Evolutionary conservation across 2,888 invertebrate species (phyloP).

Genomic region (Sarcophaga subvicina): DNA sequence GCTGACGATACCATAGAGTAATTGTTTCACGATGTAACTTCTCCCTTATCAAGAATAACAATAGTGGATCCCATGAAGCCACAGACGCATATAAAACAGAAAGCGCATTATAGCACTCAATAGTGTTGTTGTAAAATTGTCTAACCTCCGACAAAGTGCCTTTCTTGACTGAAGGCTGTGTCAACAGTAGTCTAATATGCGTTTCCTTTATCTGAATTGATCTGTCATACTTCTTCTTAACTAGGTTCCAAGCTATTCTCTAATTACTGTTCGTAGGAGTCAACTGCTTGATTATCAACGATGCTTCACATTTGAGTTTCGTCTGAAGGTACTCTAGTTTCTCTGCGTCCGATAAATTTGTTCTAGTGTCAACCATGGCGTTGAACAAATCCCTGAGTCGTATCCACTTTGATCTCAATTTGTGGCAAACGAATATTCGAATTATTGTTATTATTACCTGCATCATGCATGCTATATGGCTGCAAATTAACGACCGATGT

Average conservation of each 20-base stretch:
- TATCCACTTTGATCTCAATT: slow-evolving; percentile 58
- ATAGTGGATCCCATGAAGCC: too few species aligned
- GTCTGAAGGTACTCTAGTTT: slow-evolving; percentile 56
- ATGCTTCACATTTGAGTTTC: slow-evolving; percentile 57
- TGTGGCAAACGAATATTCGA: slow-evolving; percentile 48
- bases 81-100: too few species aligned
- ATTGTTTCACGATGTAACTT: too few species aligned
- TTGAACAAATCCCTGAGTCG: slow-evolving; percentile 61
- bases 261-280: slow-evolving; percentile 61
- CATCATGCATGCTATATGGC: too few species aligned
- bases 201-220: slow-evolving; percentile 45
- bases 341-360: slow-evolving; percentile 53
- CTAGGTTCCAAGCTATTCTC: slow-evolving; percentile 56
- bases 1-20: too few species aligned
- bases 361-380: slow-evolving; percentile 50
- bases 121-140: slow-evolving; percentile 34
- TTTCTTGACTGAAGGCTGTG: slow-evolving; percentile 42
- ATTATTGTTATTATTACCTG: neutral
- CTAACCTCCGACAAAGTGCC: slow-evolving; percentile 31
- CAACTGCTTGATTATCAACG: slow-evolving; percentile 56
- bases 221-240: slow-evolving; percentile 64
- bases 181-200: slow-evolving; percentile 21
- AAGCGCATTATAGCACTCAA: slow-evolving; percentile 59
- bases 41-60: too few species aligned
- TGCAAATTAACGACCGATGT: neutral